phyloP scores from a whole-genome alignment of 2,888 invertebrate species.

The Eupeodes latifasciatus region DNA sequence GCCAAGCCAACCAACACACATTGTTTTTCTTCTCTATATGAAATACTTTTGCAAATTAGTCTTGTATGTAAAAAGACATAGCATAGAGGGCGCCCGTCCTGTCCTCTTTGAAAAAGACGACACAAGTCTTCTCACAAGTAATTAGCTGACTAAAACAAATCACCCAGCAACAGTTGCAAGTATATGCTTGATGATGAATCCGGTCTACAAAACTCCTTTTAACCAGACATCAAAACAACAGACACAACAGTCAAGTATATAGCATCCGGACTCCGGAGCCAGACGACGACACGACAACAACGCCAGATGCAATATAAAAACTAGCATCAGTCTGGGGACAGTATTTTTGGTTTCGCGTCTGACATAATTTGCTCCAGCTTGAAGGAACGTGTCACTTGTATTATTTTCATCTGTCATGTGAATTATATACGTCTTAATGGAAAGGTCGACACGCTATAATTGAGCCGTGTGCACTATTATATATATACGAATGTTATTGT shows the following conservation, averaged over 20 bases:
- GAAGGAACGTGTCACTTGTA: slow-evolving; percentile 43
- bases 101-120: not conserved
- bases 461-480: slow-evolving; percentile 44
- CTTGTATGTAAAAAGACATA: not conserved
- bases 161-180: slow-evolving; percentile 35
- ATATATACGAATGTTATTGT: not conserved
- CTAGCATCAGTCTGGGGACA: slow-evolving; percentile 29
- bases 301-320: slow-evolving; percentile 40
- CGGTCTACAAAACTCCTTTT: slow-evolving; percentile 46
- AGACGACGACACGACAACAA: slow-evolving; percentile 19
- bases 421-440: slow-evolving; percentile 52
- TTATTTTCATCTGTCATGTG: slow-evolving; percentile 38
- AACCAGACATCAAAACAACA: slow-evolving; percentile 26
- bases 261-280: slow-evolving; percentile 21
- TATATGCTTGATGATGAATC: slow-evolving; percentile 50
- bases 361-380: slow-evolving; percentile 29
- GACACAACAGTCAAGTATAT: slow-evolving; percentile 1
- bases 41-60: slow-evolving; percentile 1
- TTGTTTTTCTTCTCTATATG: not conserved
- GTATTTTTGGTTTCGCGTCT: slow-evolving; percentile 47
- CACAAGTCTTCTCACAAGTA: slow-evolving; percentile 40
- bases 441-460: slow-evolving; percentile 61
- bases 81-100: not conserved
- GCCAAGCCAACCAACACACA: not conserved
- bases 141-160: slow-evolving; percentile 62